Evolutionary conservation across 2,113 vertebrate species (phyloP), one percentile per base, ranked within the genome.

Genomic region (Cynopterus brachyotis): DNA sequence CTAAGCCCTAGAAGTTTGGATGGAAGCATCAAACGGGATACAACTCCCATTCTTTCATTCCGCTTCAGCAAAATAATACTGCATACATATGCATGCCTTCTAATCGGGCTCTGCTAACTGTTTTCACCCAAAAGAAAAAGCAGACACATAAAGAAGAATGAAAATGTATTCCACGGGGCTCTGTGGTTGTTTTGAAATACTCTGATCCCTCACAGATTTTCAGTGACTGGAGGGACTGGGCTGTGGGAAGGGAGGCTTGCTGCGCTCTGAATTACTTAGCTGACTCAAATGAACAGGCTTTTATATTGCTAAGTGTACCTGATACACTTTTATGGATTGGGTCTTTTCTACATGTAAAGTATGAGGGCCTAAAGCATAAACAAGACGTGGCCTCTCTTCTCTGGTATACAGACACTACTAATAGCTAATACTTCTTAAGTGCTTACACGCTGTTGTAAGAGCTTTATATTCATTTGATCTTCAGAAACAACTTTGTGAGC

Each of bases 151-250:
- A 60, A 62, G 50, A 70, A 0, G 59, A 78, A 1, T n/a, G 89
- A 53, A 89, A 86, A 86, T 42, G 42, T 22, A 92, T 67, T 86
- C 95, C 57, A 42, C 1, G 10, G 83, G 87, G 75, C 40, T 91
- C 59, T 75, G 47, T 15, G 28, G 37, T 47, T 90, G 97, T 79
- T 96, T 47, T 64, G 60, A 81, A 96, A 96, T 69, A 42, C 55
- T 88, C 79, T 70, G 73, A 96, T 76, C 86, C 89, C 53, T 75
- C 94, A 50, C 47, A 94, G 73, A 64, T 69, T 84, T 84, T 86
- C 89, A 47, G 79, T 50, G 83, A 70, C 50, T 73, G 26, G 72
- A 64, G 45, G 64, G 37, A 28, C 30, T 9, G n/a, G 60, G n/a
- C 47, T 50, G 22, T 57, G 53, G 57, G 55, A 62, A 19, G n/a